Base-by-base conservation (phyloP, 2,113 vertebrate species). In the Gobius niger region DNA sequence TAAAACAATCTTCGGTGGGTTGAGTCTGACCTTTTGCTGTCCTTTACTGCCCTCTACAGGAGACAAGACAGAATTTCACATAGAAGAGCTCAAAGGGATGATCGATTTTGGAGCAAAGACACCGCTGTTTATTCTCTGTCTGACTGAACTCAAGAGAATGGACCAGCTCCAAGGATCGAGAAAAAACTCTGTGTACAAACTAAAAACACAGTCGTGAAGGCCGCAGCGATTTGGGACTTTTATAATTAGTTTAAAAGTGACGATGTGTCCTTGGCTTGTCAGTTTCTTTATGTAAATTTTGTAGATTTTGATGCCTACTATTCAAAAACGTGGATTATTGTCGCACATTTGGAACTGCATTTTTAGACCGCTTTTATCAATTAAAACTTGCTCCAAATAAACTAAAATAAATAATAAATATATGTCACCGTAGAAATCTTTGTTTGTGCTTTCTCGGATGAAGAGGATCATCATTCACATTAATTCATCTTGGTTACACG, bases 121-220 rank as follows among this genome's bases (percentile, higher is more conserved):
- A 0, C 82, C 90, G 0, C 19, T 91, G 0, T 92, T 87, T 75
- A 51, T 93, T 65, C 73, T 92, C 44, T 91, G 91, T 85, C 85
- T 93, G 0, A 78, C 68, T 0, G 91, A 91, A 72, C 87, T 93
- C 11, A 85, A 82, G 67, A 88, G 90, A 66, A 69, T 93, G 67
- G 44, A 78, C 34, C 81, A 81, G 0, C 60, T 90, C 5, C 72
- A 70, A 6, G 91, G 86, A 42, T 61, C 66, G 41, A 75, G 71
- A 24, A 72, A 63, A 44, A 56, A 67, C 0, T 73, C 81, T 3
- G 72, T 78, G n/a, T 93, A 89, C 77, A 89, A 70, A 65, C 73
- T 92, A 52, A 63, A 71, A 40, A 24, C 75, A 7, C 68, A 74
- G 2, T 18, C 7, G 52, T 90, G 72, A 89, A 59, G 14, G 15